Evolutionary conservation across 2,113 vertebrate species (phyloP).

Genomic region (Loxodonta africana): DNA sequence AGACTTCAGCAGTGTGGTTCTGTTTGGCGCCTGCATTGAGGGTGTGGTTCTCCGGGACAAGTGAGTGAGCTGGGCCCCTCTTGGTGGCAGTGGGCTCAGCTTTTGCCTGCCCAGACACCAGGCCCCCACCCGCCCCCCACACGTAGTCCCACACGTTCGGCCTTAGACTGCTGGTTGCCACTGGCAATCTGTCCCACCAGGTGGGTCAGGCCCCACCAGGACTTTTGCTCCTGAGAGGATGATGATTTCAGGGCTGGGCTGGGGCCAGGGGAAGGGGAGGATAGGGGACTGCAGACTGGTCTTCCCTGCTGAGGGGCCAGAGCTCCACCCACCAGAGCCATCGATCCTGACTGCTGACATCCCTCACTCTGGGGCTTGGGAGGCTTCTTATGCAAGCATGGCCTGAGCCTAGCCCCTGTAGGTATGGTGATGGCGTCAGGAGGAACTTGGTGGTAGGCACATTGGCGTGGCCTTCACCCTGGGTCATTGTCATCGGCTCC

Average conservation of each 20-base stretch:
- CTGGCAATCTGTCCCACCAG: slow-evolving; percentile 10
- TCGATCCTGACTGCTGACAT: background rate
- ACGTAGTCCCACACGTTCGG: background rate
- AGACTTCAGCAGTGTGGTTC: slow-evolving; percentile 97
- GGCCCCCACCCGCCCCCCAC: background rate
- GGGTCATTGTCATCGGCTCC: slow-evolving; percentile 98
- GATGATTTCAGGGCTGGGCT: background rate
- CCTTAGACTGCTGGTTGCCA: slow-evolving; percentile 9
- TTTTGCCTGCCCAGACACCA: background rate
- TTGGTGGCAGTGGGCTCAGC: background rate
- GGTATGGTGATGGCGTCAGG: slow-evolving; percentile 95
- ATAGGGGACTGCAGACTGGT: background rate
- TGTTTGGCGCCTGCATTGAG: slow-evolving; percentile 98
- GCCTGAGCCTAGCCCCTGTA: slow-evolving; percentile 77
- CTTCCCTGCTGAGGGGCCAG: background rate
- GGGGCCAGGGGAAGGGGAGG: background rate
- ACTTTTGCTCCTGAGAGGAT: slow-evolving; percentile 26
- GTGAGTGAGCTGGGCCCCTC: slow-evolving; percentile 87
- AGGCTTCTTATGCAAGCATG: background rate
- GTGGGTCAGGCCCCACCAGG: background rate
- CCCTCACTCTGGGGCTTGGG: background rate
- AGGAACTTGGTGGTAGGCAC: slow-evolving; percentile 97
- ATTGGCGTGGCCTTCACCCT: slow-evolving; percentile 97
- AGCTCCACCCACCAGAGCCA: background rate
- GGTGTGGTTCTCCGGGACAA: slow-evolving; percentile 98